phyloP scores from a whole-genome alignment of 1,140 invertebrate species.

The Pachyrhynchus sulphureomaculatus region DNA sequence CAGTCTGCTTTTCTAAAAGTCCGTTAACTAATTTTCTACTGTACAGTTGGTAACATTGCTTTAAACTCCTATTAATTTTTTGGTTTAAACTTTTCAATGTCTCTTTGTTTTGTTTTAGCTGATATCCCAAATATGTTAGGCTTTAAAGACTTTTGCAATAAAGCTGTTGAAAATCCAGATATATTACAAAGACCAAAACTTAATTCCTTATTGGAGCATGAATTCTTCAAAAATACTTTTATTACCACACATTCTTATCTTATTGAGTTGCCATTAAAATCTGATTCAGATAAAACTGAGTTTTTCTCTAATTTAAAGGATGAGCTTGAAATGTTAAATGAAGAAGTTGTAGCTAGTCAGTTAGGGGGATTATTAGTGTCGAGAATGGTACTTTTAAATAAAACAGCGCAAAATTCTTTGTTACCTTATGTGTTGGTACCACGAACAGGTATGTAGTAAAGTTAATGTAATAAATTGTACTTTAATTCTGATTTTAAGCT shows the following conservation, averaged over 20 bases:
- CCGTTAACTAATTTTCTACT: too few species aligned
- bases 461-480: not conserved
- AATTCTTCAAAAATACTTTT: slow-evolving; percentile 81
- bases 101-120: slow-evolving; percentile 53
- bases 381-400: slow-evolving; percentile 78
- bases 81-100: too few species aligned
- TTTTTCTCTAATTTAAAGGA: slow-evolving; percentile 72
- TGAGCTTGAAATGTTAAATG: slow-evolving; percentile 69
- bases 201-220: slow-evolving; percentile 64
- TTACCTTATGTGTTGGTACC: slow-evolving; percentile 75
- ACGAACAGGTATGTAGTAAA: slow-evolving; percentile 55
- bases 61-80: too few species aligned
- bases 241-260: slow-evolving; percentile 79
- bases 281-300: slow-evolving; percentile 68
- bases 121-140: slow-evolving; percentile 65
- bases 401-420: slow-evolving; percentile 71
- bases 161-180: slow-evolving; percentile 62
- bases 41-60: too few species aligned
- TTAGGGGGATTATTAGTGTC: slow-evolving; percentile 73
- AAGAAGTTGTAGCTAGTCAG: slow-evolving; percentile 75
- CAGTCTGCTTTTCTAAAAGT: too few species aligned
- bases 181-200: slow-evolving; percentile 62
- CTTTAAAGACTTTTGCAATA: slow-evolving; percentile 68
- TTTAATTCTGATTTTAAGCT: too few species aligned
- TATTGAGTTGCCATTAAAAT: slow-evolving; percentile 76